phyloP scores from a whole-genome alignment of 2,113 vertebrate genomes.

The Hiodon tergisus region DNA sequence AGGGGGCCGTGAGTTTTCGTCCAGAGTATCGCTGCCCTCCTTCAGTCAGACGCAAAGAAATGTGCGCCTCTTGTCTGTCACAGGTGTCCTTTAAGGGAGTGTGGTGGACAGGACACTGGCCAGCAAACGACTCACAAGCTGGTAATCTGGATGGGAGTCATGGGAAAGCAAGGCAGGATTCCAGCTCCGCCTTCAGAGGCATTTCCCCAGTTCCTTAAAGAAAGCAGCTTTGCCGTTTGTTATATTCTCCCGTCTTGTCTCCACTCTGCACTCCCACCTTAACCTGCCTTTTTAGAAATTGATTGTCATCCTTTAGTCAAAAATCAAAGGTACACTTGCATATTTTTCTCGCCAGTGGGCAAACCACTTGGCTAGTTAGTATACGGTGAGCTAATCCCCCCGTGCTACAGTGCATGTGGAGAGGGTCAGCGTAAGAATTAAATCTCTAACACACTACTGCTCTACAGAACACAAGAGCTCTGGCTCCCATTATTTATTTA shows the following conservation, averaged over 20 bases:
- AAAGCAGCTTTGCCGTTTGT: not conserved
- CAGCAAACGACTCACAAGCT: not conserved
- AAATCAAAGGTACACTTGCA: not conserved
- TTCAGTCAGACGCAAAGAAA: too few relatives aligned
- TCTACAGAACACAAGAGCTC: slow-evolving; percentile 1
- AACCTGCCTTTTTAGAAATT: not conserved
- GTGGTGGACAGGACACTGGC: not conserved
- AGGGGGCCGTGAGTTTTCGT: not conserved
- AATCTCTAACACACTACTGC: not conserved
- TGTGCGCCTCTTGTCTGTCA: too few relatives aligned
- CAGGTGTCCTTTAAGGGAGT: not conserved
- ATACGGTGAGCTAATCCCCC: not conserved
- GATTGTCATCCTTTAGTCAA: not conserved
- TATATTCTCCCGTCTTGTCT: not conserved
- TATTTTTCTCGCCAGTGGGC: not conserved
- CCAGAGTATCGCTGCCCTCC: too few relatives aligned
- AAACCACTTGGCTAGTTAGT: not conserved
- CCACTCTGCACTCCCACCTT: too few relatives aligned
- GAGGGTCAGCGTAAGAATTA: not conserved
- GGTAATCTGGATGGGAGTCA: not conserved
- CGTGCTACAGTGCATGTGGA: not conserved
- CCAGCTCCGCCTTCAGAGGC: not conserved
- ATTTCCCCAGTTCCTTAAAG: not conserved
- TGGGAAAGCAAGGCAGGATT: not conserved
- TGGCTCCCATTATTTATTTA: not conserved